Conservation (phyloP, 2,797 vertebrate genomes). For the Leucoraja ocellata region DNA sequence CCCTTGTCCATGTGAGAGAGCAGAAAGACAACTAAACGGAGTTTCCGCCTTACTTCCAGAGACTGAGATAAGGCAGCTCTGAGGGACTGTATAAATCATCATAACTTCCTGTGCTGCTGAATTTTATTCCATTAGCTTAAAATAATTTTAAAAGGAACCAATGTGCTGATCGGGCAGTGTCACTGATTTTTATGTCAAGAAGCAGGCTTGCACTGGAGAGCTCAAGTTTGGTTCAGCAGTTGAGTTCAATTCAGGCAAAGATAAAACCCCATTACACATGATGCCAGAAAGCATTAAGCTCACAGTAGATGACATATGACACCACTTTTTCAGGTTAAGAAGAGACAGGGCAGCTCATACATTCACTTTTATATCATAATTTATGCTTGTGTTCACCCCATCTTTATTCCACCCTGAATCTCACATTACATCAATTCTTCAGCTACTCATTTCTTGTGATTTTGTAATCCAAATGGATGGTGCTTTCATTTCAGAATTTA, state of each 20-base stretch:
- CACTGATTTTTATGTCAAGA: conserved; percentile 6
- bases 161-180: conserved; percentile 12
- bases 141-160: conserved; percentile 1
- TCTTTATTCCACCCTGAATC: not conserved
- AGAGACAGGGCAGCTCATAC: not conserved
- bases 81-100: not conserved
- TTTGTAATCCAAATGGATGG: not conserved
- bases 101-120: not conserved
- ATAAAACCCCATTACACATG: conserved; percentile 23
- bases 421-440: not conserved
- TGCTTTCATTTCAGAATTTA: not conserved
- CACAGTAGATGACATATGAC: not conserved
- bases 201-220: not conserved
- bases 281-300: conserved; percentile 26
- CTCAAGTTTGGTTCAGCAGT: conserved; percentile 18
- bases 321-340: not conserved
- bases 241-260: conserved; percentile 19
- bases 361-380: not conserved
- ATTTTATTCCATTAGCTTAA: conserved; percentile 11
- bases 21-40: not conserved
- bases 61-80: not conserved
- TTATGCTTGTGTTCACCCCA: not conserved
- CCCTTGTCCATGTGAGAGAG: not conserved
- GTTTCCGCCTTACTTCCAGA: not conserved
- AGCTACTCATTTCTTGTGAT: not conserved